phyloP scores from a whole-genome alignment of 1,140 invertebrate genomes.

The Matsumurasca onukii region DNA sequence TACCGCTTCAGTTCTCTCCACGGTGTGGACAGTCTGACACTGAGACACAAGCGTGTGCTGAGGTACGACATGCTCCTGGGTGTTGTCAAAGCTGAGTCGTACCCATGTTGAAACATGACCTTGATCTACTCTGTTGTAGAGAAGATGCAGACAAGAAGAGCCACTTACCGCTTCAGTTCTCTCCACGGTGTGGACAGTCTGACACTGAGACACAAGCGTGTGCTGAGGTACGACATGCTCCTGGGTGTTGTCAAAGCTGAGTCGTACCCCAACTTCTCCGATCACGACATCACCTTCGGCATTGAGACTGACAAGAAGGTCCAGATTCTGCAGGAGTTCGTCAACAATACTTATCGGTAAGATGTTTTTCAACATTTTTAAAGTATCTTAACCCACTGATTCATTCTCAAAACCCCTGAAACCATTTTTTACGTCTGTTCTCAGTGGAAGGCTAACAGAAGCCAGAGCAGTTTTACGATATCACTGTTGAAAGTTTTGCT shows the following conservation, averaged over 20 bases:
- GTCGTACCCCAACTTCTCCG: slow-evolving; percentile 82
- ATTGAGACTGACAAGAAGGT: slow-evolving; percentile 83
- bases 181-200: neutral
- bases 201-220: neutral
- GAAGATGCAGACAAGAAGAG: neutral
- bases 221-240: slow-evolving; percentile 66
- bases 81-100: slow-evolving; percentile 80
- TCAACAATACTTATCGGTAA: slow-evolving; percentile 87
- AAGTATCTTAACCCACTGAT: too few relatives aligned
- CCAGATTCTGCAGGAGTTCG: slow-evolving; percentile 86
- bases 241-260: slow-evolving; percentile 85
- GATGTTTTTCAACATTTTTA: neutral
- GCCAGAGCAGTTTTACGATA: too few relatives aligned
- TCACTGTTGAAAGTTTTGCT: too few relatives aligned
- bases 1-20: too few relatives aligned
- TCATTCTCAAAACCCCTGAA: too few relatives aligned
- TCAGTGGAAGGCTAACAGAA: too few relatives aligned
- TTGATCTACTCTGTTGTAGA: too few relatives aligned
- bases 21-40: too few relatives aligned
- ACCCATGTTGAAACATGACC: too few relatives aligned
- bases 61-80: slow-evolving; percentile 82
- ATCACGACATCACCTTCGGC: slow-evolving; percentile 85
- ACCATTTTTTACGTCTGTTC: too few relatives aligned
- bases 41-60: neutral
- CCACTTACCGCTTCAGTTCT: neutral